These are phyloP conservation scores for Labia minor DNA, from an alignment of 2,888 invertebrate species.

Conservation along the genomic window DNA sequence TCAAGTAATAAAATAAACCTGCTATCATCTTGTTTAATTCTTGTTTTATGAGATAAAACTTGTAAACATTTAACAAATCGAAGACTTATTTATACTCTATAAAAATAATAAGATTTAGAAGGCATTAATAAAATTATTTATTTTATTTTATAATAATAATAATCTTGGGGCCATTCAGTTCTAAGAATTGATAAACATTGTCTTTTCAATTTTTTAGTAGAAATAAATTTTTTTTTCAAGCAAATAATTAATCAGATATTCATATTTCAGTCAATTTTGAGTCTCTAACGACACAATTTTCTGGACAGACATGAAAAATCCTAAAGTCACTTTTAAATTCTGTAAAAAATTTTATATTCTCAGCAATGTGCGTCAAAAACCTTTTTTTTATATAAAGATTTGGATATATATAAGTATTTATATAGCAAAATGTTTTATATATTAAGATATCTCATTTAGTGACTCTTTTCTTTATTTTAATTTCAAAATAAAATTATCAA, in stretches of 20 bases:
- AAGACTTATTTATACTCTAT: not conserved
- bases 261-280: too few relatives aligned
- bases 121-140: not conserved
- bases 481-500: too few relatives aligned
- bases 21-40: not conserved
- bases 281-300: too few relatives aligned
- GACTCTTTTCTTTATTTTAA: too few relatives aligned
- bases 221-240: not conserved
- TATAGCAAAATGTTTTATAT: too few relatives aligned
- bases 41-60: not conserved
- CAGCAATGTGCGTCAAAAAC: too few relatives aligned
- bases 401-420: too few relatives aligned
- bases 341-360: too few relatives aligned
- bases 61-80: conserved; percentile 1
- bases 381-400: too few relatives aligned
- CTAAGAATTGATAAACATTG: not conserved
- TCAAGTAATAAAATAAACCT: not conserved
- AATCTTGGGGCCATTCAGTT: not conserved
- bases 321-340: too few relatives aligned
- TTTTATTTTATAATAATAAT: not conserved
- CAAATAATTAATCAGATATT: not conserved
- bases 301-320: too few relatives aligned
- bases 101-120: not conserved
- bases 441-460: too few relatives aligned
- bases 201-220: not conserved